Conservation (phyloP, 2,888 invertebrate species). For the Limnephilus lunatus region DNA sequence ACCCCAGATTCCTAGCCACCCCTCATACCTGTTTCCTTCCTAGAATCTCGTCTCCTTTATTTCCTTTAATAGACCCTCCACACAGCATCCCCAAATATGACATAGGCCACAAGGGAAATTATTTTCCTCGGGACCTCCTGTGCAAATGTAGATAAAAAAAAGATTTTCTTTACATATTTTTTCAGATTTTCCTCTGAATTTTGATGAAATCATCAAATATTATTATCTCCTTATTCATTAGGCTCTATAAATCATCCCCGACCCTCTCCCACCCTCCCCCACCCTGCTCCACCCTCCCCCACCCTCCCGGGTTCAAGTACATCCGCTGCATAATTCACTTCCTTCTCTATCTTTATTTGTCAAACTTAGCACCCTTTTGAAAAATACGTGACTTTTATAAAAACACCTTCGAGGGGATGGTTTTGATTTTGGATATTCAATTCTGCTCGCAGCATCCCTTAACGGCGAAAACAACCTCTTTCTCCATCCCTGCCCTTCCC, state of each 20-base stretch:
- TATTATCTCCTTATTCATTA: not conserved
- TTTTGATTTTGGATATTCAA: not conserved
- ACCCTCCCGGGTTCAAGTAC: not conserved
- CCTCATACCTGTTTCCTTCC: no score
- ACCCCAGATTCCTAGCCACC: no score
- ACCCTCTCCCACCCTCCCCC: not conserved
- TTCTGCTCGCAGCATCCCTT: not conserved
- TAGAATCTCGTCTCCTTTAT: no score
- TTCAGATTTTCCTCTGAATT: not conserved
- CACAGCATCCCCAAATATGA: no score
- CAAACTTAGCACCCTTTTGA: not conserved
- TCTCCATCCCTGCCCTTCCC: not conserved
- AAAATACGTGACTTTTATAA: constrained; percentile 2
- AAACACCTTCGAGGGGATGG: not conserved
- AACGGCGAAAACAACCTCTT: not conserved
- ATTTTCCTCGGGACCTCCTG: no score
- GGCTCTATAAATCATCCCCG: not conserved
- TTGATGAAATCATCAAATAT: not conserved
- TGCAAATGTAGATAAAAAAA: no score
- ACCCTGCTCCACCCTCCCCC: not conserved
- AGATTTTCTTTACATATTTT: no score
- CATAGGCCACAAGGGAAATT: no score
- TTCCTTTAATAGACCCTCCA: no score
- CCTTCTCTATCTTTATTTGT: not conserved
- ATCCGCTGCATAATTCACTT: not conserved